Conservation (phyloP, 2,888 invertebrate species). For the Xanthostigma xanthostigma region DNA sequence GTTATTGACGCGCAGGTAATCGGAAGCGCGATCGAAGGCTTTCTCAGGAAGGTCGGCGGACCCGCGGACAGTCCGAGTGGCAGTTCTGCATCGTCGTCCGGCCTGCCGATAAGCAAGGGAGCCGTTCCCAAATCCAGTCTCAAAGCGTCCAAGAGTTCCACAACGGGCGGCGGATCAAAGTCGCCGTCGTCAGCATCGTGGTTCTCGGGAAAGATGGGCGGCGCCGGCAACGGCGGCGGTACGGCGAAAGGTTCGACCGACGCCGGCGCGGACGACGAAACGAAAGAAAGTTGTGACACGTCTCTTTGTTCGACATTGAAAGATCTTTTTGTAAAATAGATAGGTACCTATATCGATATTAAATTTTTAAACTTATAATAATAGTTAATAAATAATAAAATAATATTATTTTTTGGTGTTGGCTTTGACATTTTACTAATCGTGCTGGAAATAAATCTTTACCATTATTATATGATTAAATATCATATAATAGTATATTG, state of each 20-base stretch:
- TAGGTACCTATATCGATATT: constrained; percentile 7
- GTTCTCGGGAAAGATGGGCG: constrained; percentile 19
- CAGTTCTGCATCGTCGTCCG: constrained; percentile 11
- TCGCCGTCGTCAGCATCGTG: constrained; percentile 14
- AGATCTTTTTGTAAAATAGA: constrained; percentile 73
- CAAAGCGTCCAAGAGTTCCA: constrained; percentile 15
- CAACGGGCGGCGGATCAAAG: constrained; percentile 7
- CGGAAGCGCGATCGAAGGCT: constrained; percentile 74
- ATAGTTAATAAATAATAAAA: too few relatives aligned
- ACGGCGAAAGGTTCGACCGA: constrained; percentile 21
- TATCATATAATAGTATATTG: too few relatives aligned
- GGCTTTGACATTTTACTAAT: too few relatives aligned
- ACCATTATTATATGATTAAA: too few relatives aligned
- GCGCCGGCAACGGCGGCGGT: constrained; percentile 14
- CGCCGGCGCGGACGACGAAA: constrained; percentile 51
- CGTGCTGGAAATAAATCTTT: too few relatives aligned
- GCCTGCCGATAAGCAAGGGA: constrained; percentile 27
- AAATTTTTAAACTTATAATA: too few relatives aligned
- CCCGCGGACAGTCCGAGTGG: constrained; percentile 27
- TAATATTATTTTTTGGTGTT: too few relatives aligned
- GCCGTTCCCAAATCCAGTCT: constrained; percentile 23
- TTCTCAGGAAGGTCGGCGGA: constrained; percentile 44
- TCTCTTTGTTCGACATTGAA: constrained; percentile 71
- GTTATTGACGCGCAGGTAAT: constrained; percentile 66
- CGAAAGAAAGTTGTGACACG: constrained; percentile 58